Conservation (phyloP, 1,140 invertebrate species). For the Lucilia sericata region DNA sequence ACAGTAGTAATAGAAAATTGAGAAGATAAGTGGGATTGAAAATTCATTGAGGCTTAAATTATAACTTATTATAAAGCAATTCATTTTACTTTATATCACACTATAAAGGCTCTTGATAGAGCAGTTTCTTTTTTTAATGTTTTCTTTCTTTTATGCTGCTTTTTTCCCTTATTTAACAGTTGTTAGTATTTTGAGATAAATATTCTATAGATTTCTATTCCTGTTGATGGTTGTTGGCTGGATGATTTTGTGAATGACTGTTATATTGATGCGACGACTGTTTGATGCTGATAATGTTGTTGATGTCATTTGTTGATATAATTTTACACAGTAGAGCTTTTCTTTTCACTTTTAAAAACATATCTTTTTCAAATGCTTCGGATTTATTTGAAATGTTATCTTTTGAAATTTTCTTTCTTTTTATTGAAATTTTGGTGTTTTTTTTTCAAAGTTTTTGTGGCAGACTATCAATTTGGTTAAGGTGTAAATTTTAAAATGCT, state of each 20-base stretch:
- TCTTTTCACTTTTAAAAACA: not conserved
- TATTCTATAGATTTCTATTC: not conserved
- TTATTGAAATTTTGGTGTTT: not conserved
- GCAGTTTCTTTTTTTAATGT: not conserved
- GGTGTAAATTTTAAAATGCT: too few species aligned
- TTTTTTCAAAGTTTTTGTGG: too few species aligned
- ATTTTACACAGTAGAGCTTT: not conserved
- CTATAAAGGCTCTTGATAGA: too few species aligned
- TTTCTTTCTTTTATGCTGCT: not conserved
- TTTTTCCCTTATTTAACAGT: not conserved
- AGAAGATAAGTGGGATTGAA: not conserved
- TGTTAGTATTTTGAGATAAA: not conserved
- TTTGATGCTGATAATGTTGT: not conserved
- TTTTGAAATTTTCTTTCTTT: not conserved
- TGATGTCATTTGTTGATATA: not conserved
- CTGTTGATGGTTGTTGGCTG: too few species aligned
- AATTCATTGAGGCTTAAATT: conserved; percentile 2
- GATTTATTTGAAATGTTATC: not conserved
- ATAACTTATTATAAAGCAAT: not conserved
- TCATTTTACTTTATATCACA: too few species aligned
- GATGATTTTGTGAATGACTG: too few species aligned
- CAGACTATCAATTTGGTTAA: too few species aligned
- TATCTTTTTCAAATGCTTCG: not conserved
- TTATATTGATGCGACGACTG: too few species aligned
- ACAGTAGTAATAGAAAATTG: too few species aligned